These are phyloP conservation scores for Athalia circularis DNA, from an alignment of 2,888 invertebrate species.

Conservation along the genomic window DNA sequence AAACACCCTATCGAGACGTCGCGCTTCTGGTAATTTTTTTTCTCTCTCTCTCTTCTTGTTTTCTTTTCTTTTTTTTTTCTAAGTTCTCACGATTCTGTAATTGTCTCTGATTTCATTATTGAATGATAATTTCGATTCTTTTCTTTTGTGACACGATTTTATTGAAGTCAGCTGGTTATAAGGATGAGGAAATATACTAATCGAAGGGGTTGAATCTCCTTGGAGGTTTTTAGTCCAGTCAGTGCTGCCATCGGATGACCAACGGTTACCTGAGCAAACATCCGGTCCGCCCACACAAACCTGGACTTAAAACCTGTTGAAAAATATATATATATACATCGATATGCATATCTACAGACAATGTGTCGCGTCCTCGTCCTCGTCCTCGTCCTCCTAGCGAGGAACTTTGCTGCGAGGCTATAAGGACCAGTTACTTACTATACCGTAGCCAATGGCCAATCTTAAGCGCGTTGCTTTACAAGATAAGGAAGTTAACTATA, in stretches of 20 bases:
- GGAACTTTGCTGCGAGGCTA: slow-evolving; percentile 32
- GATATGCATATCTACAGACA: slow-evolving; percentile 51
- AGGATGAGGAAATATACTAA: too few species aligned
- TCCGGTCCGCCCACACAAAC: slow-evolving; percentile 62
- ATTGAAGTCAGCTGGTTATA: too few species aligned
- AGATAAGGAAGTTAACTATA: slow-evolving; percentile 63
- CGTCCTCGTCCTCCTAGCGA: too few species aligned
- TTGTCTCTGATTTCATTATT: too few species aligned
- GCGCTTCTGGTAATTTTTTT: too few species aligned
- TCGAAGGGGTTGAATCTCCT: too few species aligned
- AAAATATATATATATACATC: slow-evolving; percentile 8
- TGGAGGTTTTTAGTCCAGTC: slow-evolving; percentile 46
- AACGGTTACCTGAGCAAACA: slow-evolving; percentile 60
- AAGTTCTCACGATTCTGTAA: neutral
- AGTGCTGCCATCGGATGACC: slow-evolving; percentile 58
- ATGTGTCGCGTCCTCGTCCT: slow-evolving; percentile 53
- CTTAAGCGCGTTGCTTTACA: slow-evolving; percentile 70
- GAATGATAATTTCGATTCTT: too few species aligned
- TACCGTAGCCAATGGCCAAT: slow-evolving; percentile 56
- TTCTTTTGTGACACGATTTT: too few species aligned
- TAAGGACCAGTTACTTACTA: slow-evolving; percentile 33
- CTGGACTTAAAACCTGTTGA: slow-evolving; percentile 54
- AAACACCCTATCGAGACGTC: too few species aligned
- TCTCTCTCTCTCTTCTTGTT: too few species aligned
- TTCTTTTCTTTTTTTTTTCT: neutral